Evolutionary conservation across 2,888 invertebrate species (phyloP), one percentile per base, ranked within the genome.

Genomic region (Troilus luridus): DNA sequence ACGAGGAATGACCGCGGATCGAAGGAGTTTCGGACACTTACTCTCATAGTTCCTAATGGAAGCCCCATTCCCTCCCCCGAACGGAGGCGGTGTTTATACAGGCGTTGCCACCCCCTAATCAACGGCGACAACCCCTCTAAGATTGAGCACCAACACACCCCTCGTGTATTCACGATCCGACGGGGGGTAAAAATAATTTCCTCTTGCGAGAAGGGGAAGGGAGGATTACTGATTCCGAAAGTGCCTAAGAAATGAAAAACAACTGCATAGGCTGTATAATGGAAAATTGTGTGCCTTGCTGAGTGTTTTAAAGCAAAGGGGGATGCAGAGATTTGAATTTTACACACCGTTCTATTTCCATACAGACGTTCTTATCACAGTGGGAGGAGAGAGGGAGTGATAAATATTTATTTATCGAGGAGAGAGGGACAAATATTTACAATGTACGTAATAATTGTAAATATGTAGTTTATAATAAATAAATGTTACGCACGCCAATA

Each of bases 31-130:
- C 85, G 85, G 85, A 58, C 85, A 85, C 56, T 85, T 85, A 85
- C n/a, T 85, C 56, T 85, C 11, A 85, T 9, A 56, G 85, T 56
- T 85, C 85, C 58, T 85, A 85, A 85, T 85, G 85, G 85, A 85
- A 77, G 21, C 56, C 11, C 85, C 81, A 41, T n/a, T 56, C 81
- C 41, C 85, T 11, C 12, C 56, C n/a, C n/a, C 56, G n/a, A 21
- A 56, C 56, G 56, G n/a, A 58, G 85, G 85, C 56, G 10, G 85
- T 85, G 85, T 85, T 85, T 85, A 85, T 85, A 56, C 85, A 85
- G 85, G 85, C 85, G 85, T 58, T 54, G 85, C 54, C 56, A 21
- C 85, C 85, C 81, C 85, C 85, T 85, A 85, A 85, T 85, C 85
- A 85, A 85, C 85, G 54, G 11, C 56, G 56, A 56, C 54, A 21